phyloP scores from a whole-genome alignment of 2,797 vertebrate genomes.

The Schizothorax lantsangensis region DNA sequence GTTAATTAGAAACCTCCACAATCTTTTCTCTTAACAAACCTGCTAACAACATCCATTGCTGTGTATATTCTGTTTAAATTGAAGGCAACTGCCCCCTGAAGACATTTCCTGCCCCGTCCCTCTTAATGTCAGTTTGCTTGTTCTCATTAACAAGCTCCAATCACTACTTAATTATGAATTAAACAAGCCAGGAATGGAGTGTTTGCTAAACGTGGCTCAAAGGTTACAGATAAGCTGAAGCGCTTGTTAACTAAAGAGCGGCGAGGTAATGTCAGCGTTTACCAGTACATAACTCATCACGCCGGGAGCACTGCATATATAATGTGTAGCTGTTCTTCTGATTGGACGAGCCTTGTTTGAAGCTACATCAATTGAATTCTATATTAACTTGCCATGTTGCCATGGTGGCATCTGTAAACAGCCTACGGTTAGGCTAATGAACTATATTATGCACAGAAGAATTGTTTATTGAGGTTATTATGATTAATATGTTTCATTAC shows the following conservation, averaged over 20 bases:
- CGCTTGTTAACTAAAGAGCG: slow-evolving; percentile 52
- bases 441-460: background rate
- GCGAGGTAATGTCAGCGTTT: slow-evolving; percentile 23
- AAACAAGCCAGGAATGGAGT: slow-evolving; percentile 58
- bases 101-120: slow-evolving; percentile 43
- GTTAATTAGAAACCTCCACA: background rate
- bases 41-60: slow-evolving; percentile 15
- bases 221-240: slow-evolving; percentile 58
- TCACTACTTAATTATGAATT: slow-evolving; percentile 61
- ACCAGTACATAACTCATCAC: slow-evolving; percentile 43
- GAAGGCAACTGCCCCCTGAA: slow-evolving; percentile 45
- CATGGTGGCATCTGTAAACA: slow-evolving; percentile 21
- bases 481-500: slow-evolving; percentile 15
- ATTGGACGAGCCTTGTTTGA: background rate
- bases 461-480: slow-evolving; percentile 17
- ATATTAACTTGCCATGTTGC: slow-evolving; percentile 20
- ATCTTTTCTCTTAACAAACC: slow-evolving; percentile 8
- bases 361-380: slow-evolving; percentile 11
- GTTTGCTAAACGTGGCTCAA: slow-evolving; percentile 60
- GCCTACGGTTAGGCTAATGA: slow-evolving; percentile 10
- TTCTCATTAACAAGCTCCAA: slow-evolving; percentile 67
- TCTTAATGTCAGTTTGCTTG: slow-evolving; percentile 59
- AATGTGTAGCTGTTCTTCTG: background rate
- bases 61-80: slow-evolving; percentile 39
- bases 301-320: background rate